Conservation (phyloP, 2,797 vertebrate species). For the Tokudaia muenninki region DNA sequence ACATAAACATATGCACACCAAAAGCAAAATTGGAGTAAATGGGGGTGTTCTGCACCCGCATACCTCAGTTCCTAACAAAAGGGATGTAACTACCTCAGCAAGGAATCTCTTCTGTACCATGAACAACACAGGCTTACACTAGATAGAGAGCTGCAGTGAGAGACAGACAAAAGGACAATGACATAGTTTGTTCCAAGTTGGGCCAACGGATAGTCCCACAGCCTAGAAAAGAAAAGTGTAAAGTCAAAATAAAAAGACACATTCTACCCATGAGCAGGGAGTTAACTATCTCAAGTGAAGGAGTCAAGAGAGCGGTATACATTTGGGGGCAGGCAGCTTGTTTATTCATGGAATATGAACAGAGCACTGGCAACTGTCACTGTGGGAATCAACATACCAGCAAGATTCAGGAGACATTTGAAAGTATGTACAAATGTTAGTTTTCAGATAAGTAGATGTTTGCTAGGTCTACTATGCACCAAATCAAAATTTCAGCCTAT, state of each 20-base stretch:
- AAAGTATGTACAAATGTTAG: background rate
- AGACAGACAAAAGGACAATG: background rate
- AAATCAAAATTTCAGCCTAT: background rate
- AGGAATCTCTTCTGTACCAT: background rate
- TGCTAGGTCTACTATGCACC: background rate
- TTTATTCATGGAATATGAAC: background rate
- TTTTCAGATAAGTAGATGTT: background rate
- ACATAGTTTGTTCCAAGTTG: background rate
- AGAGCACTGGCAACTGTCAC: background rate
- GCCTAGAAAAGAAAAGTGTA: background rate
- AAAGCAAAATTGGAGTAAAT: background rate
- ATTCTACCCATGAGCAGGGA: background rate
- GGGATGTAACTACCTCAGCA: conserved; percentile 13
- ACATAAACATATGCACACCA: background rate
- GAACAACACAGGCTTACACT: background rate
- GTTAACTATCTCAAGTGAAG: conserved; percentile 4
- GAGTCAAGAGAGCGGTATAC: background rate
- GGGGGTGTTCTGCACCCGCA: background rate
- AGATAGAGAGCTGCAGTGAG: background rate
- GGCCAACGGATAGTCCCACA: background rate
- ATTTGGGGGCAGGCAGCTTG: background rate
- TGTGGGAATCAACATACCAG: background rate
- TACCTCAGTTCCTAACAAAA: background rate
- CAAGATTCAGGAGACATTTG: background rate
- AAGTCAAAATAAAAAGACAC: background rate